Percentiles rank a stretch among this genome's conserved stretches.
Conservation (phyloP, 1,140 invertebrate genomes). For the Bradynema listronoti region DNA sequence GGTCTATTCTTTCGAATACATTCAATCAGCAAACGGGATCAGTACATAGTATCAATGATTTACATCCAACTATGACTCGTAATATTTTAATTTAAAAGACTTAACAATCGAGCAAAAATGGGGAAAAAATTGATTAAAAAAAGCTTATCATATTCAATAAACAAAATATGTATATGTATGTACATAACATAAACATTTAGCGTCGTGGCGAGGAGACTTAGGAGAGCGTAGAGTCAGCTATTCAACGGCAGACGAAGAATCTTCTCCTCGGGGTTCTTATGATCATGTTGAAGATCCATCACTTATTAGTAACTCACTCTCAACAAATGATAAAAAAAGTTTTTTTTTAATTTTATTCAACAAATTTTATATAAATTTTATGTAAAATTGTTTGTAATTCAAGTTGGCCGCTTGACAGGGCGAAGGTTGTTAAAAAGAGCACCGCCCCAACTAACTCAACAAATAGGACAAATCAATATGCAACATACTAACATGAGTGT, state of each 20-base stretch:
- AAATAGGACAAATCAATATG: too few relatives aligned
- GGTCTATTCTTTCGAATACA: slow-evolving; percentile 59
- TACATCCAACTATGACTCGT: slow-evolving; percentile 39
- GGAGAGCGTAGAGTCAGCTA: slow-evolving; percentile 54
- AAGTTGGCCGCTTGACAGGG: too few relatives aligned
- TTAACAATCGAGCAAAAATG: too few relatives aligned
- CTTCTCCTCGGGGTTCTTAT: slow-evolving; percentile 55
- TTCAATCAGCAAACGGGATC: slow-evolving; percentile 49
- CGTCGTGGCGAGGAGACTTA: too few relatives aligned
- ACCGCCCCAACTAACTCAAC: too few relatives aligned
- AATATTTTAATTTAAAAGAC: too few relatives aligned
- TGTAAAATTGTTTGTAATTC: neutral
- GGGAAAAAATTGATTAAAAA: neutral
- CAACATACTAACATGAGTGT: too few relatives aligned
- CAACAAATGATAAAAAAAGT: slow-evolving; percentile 50
- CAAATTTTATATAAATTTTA: neutral
- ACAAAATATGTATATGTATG: too few relatives aligned
- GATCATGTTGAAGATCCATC: slow-evolving; percentile 42
- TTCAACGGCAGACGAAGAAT: slow-evolving; percentile 57
- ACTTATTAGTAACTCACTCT: slow-evolving; percentile 9
- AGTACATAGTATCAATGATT: slow-evolving; percentile 57
- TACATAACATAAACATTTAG: too few relatives aligned
- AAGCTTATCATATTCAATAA: neutral
- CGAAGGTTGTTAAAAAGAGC: too few relatives aligned
- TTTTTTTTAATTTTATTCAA: slow-evolving; percentile 8